These are phyloP conservation scores for Pungitius pungitius DNA, from an alignment of 2,113 vertebrate species.

Conservation along the genomic window DNA sequence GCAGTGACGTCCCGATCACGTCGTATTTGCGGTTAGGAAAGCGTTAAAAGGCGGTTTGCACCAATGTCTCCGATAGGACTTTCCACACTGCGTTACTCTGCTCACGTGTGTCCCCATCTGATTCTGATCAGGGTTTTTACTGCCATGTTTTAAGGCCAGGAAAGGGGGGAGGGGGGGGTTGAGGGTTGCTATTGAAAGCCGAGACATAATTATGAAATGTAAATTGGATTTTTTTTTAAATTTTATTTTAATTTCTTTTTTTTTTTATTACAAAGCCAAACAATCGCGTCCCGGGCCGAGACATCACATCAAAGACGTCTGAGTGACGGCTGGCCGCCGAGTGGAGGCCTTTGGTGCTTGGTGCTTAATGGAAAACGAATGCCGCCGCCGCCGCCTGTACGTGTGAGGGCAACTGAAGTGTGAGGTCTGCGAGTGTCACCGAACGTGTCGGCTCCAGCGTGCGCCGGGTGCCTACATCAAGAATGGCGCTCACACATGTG, in stretches of 20 bases:
- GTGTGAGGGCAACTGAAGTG: slow-evolving; percentile 65
- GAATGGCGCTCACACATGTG: slow-evolving; percentile 59
- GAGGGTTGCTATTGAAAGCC: slow-evolving; percentile 52
- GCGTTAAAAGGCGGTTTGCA: slow-evolving; percentile 58
- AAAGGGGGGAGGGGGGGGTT: slow-evolving; percentile 5
- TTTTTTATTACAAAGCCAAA: slow-evolving; percentile 84
- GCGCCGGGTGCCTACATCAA: no score
- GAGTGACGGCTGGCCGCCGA: slow-evolving; percentile 70
- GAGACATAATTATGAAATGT: slow-evolving; percentile 78
- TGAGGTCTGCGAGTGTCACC: slow-evolving; percentile 65
- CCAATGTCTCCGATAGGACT: slow-evolving; percentile 64
- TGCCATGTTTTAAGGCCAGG: slow-evolving; percentile 47
- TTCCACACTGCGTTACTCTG: slow-evolving; percentile 65
- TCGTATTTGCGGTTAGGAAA: slow-evolving; percentile 61
- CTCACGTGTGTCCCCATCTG: slow-evolving; percentile 73
- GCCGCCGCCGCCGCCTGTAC: slow-evolving; percentile 49
- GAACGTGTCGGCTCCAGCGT: slow-evolving; percentile 10
- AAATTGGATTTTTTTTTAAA: slow-evolving; percentile 71
- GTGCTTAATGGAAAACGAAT: slow-evolving; percentile 78
- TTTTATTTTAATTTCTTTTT: slow-evolving; percentile 83
- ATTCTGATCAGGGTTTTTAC: slow-evolving; percentile 74
- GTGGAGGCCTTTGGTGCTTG: slow-evolving; percentile 58
- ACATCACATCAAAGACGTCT: slow-evolving; percentile 78
- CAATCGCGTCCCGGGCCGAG: slow-evolving; percentile 73
- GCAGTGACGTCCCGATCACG: slow-evolving; percentile 35